phyloP scores from a whole-genome alignment of 1,140 invertebrate species.

The Drosophila mojavensis region DNA sequence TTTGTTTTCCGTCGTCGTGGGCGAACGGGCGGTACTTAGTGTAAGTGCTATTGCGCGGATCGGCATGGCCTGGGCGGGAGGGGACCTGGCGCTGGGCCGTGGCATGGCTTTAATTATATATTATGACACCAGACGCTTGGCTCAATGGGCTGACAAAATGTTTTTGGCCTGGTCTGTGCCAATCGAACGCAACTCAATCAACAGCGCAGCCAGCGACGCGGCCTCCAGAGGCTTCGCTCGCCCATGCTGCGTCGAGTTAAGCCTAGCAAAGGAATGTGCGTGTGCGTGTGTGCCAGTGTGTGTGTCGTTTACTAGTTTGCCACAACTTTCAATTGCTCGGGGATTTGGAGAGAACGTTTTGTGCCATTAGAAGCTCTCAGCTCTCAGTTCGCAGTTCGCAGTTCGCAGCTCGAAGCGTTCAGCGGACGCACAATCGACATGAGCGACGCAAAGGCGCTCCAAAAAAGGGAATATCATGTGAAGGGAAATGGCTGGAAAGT shows the following conservation, averaged over 20 bases:
- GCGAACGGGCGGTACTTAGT: not conserved
- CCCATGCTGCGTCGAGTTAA: not conserved
- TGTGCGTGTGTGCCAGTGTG: slow-evolving; percentile 11
- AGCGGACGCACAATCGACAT: slow-evolving; percentile 25
- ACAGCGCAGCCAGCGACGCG: slow-evolving; percentile 23
- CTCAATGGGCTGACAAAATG: slow-evolving; percentile 10
- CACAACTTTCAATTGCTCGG: slow-evolving; percentile 73
- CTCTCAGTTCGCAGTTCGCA: not conserved
- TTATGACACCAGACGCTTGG: slow-evolving; percentile 43
- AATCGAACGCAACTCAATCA: slow-evolving; percentile 56
- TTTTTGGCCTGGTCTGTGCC: slow-evolving; percentile 1
- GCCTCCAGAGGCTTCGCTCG: slow-evolving; percentile 29
- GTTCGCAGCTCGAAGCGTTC: slow-evolving; percentile 22
- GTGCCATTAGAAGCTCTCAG: slow-evolving; percentile 59
- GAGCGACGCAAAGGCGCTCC: not conserved
- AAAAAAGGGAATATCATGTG: no score
- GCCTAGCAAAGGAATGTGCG: not conserved
- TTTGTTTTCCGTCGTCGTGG: slow-evolving; percentile 2
- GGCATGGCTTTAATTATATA: slow-evolving; percentile 49
- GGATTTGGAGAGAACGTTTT: slow-evolving; percentile 70
- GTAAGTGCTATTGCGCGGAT: not conserved
- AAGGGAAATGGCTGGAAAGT: no score
- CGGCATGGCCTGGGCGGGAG: not conserved
- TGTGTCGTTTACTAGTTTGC: slow-evolving; percentile 32
- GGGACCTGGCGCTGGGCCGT: not conserved